Base-by-base conservation (phyloP, 2,797 vertebrate genomes). In the Pipistrellus kuhlii region DNA sequence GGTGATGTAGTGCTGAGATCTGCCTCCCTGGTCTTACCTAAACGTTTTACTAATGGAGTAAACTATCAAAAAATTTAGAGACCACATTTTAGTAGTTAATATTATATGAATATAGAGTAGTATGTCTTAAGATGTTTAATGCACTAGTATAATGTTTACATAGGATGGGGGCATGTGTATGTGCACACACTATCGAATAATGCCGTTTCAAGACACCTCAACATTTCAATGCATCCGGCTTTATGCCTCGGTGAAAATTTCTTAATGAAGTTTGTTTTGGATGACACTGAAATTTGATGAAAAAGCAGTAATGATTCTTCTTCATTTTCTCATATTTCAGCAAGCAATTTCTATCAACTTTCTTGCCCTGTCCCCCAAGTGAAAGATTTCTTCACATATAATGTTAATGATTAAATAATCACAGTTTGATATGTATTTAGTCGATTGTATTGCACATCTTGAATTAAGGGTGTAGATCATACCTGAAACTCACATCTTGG, bases 271-370 rank as follows among this genome's bases (percentile, higher is more conserved):
- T 64, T 59, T 85, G 27, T 13, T 95, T 85, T 38, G 25, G 25
- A 5, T 83, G 69, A 66, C 27, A 55, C 8, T 55, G 71, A 75
- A 80, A 89, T 88, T 48, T 57, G 68, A 23, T 93, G n/a, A 20
- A 62, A 91, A 95, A 94, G 2, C 35, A 69, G 38, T 72, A 64
- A 66, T 17, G 5, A 87, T 44, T 91, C 23, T 13, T 76, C 35
- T 91, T 96, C 32, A 69, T 6, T 86, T 83, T 92, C 59, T 73
- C 32, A 86, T 27, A 86, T 51, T 73, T 57, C 64, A 95, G 71
- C 6, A 80, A 17, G 7, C 21, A 13, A 27, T 87, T 53, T 59
- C 66, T 87, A 3, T 27, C 15, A 91, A 30, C 2, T 17, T 51
- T 86, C 44, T 46, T 12, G 5, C 3, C 14, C 41, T 23, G 8